Evolutionary conservation across 2,888 invertebrate species (phyloP), one percentile per base, ranked within the genome.

Genomic region (Lasioglossum lativentre): DNA sequence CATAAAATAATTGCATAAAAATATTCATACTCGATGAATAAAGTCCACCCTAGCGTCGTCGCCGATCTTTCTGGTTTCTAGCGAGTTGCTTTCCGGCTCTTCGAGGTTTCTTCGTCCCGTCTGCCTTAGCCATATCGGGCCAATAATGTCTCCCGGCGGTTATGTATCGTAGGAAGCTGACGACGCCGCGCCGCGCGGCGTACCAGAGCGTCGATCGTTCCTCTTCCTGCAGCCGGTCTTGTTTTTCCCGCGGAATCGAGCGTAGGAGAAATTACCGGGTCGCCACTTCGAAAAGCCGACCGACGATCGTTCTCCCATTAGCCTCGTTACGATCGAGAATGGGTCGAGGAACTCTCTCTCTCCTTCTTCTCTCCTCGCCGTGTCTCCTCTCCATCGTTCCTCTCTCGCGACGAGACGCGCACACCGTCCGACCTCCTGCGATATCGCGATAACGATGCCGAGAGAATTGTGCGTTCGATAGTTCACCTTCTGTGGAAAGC

Each of bases 211-310:
- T 27, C 74, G 85, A 86, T 86, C 89, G 89, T 91, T 89, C 90
- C 86, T 92, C 92, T 91, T 91, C 90, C 89, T 90, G 84, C 87
- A 87, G 87, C 83, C 88, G 90, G 89, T 92, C 91, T 90, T 91
- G 91, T 92, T 92, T 91, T 87, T 90, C 86, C 76, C 85, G 89
- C 73, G 86, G 90, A 87, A 88, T 89, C 87, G 88, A 88, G 93
- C 93, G 94, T 94, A 94, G 94, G 94, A 93, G 94, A 94, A 94
- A 94, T 94, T 94, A 94, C 92, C 89, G 82, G 90, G 89, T 82
- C 81, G 85, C 81, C 81, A 85, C 87, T 89, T 93, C 92, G 92
- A 93, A 93, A 92, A 92, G 92, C 91, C 92, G 89, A 91, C 90
- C 92, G 91, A 89, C 92, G 91, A 90, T 90, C 91, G 82, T 85